phyloP scores from a whole-genome alignment of 2,113 vertebrate species.

The Taurulus bubalis region DNA sequence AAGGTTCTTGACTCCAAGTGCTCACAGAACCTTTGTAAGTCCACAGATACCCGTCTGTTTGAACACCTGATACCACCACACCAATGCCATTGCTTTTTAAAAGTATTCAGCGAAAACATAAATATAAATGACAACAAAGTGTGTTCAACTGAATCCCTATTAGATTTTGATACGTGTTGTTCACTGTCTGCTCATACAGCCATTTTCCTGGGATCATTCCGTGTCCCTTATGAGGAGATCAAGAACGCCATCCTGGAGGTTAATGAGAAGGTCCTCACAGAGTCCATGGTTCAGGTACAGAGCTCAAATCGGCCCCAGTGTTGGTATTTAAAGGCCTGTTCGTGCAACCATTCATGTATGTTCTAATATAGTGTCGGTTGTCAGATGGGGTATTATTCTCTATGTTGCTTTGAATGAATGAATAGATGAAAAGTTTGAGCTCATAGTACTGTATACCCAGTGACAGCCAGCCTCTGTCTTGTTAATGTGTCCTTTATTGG shows the following conservation, averaged over 20 bases:
- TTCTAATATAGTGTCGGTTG: neutral
- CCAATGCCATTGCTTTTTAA: neutral
- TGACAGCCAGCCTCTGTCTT: neutral
- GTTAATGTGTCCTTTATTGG: too few species aligned
- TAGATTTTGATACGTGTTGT: neutral
- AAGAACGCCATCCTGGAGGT: slow-evolving; percentile 87
- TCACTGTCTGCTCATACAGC: slow-evolving; percentile 71
- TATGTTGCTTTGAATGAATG: neutral
- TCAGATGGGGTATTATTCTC: neutral
- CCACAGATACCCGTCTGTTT: neutral
- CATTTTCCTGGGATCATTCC: slow-evolving; percentile 90
- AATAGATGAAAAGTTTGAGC: neutral
- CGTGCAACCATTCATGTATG: neutral
- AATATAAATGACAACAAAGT: neutral
- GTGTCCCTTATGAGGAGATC: slow-evolving; percentile 89
- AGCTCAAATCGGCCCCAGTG: neutral
- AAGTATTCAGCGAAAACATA: neutral
- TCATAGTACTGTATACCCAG: neutral
- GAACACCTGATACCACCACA: neutral
- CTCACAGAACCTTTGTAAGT: slow-evolving; percentile 91
- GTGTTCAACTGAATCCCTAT: neutral
- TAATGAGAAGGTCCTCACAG: slow-evolving; percentile 86
- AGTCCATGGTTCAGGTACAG: slow-evolving; percentile 87
- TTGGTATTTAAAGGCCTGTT: neutral
- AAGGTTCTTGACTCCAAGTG: slow-evolving; percentile 87